Evolutionary conservation across 2,888 invertebrate species (phyloP).

Genomic region (Cataglyphis albicans): DNA sequence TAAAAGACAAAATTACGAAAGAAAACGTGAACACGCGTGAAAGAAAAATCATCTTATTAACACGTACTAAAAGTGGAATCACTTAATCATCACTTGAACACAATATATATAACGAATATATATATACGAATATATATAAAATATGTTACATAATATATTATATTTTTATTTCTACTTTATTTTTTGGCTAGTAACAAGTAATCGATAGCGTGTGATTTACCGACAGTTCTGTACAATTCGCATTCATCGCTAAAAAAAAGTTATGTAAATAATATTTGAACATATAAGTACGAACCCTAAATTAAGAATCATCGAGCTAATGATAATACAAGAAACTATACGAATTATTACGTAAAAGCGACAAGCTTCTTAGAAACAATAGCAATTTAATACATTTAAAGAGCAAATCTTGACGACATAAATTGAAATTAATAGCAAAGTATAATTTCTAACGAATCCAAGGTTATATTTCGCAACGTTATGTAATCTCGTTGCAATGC

Average conservation of each 20-base stretch:
- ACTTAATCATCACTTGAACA: constrained; percentile 24
- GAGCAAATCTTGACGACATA: not conserved
- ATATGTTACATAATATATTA: constrained; percentile 27
- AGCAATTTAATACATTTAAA: constrained; percentile 35
- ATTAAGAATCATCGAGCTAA: constrained; percentile 30
- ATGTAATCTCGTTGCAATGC: not conserved
- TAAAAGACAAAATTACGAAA: constrained; percentile 23
- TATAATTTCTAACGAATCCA: not conserved
- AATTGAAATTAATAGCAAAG: constrained; percentile 30
- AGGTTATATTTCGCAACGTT: constrained; percentile 17
- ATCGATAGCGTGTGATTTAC: constrained; percentile 20
- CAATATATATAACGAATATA: constrained; percentile 18
- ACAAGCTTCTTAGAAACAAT: constrained; percentile 13
- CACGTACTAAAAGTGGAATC: not conserved
- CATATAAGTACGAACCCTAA: constrained; percentile 16
- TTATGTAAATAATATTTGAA: constrained; percentile 25
- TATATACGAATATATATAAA: constrained; percentile 4
- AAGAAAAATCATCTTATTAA: not conserved
- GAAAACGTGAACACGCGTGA: not conserved
- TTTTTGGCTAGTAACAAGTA: constrained; percentile 26
- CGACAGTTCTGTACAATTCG: constrained; percentile 2
- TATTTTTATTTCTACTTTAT: not conserved
- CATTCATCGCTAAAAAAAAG: constrained; percentile 34
- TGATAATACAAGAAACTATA: constrained; percentile 21
- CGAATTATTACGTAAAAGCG: constrained; percentile 15